Evolutionary conservation across 1,140 invertebrate species (phyloP).

Genomic region (Temnothorax longispinosus): DNA sequence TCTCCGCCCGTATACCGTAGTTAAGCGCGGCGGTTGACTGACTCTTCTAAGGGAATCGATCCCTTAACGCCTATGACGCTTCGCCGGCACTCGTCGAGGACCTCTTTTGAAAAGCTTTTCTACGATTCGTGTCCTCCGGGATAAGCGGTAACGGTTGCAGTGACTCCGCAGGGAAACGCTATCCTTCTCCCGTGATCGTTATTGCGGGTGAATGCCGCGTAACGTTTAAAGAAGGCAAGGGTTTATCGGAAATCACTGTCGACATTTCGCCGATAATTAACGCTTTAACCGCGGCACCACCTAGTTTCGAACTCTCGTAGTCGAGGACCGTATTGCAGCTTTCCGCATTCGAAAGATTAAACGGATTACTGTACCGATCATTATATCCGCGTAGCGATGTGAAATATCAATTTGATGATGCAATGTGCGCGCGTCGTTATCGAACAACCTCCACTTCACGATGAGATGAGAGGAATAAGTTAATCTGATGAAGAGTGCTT

Average conservation of each 20-base stretch:
- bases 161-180: slow-evolving; percentile 16
- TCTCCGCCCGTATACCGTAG: slow-evolving; percentile 32
- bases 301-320: slow-evolving; percentile 40
- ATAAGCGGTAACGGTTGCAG: slow-evolving; percentile 50
- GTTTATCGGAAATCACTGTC: slow-evolving; percentile 20
- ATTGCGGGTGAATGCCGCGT: background rate
- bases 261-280: slow-evolving; percentile 48
- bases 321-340: slow-evolving; percentile 18
- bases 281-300: slow-evolving; percentile 19
- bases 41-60: slow-evolving; percentile 61
- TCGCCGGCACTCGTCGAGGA: background rate
- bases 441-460: background rate
- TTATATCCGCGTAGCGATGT: slow-evolving; percentile 15
- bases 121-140: slow-evolving; percentile 38
- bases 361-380: slow-evolving; percentile 36
- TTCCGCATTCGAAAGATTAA: slow-evolving; percentile 31
- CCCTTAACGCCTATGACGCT: slow-evolving; percentile 27
- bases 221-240: slow-evolving; percentile 15
- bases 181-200: slow-evolving; percentile 53
- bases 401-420: slow-evolving; percentile 34
- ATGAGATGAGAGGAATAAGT: background rate
- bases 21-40: slow-evolving; percentile 63
- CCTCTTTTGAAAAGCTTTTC: slow-evolving; percentile 66
- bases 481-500: background rate
- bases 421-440: background rate